Evolutionary conservation across 2,113 vertebrate species (phyloP), one percentile per base, ranked within the genome.

Genomic region (Anthoscopus minutus): DNA sequence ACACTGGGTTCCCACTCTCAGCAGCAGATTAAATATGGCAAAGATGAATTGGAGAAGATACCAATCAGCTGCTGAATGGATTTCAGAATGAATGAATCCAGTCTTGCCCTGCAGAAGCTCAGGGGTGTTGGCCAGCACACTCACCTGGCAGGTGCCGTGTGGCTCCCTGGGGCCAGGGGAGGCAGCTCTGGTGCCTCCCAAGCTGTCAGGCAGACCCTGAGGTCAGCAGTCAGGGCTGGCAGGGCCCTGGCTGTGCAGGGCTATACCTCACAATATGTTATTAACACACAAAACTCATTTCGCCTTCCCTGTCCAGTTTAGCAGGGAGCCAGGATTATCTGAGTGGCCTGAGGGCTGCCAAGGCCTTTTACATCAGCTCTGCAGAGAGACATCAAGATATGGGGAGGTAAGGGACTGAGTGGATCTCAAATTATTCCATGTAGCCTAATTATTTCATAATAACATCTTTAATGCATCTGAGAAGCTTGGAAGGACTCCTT

Each of bases 381-480:
- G 17, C 24, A 27, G 3, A 37, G 56, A 61, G 31, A 56, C 35
- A 42, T 77, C 54, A 61, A 7, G 31, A 54, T 58, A 44, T 22
- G 30, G 45, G 35, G 30, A 80, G 23, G 19, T 9, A 6, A 64
- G 64, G 31, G 73, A 57, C 47, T 35, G 74, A 71, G 25, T 9
- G 15, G 24, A 40, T 53, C 61, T 82, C 64, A 38, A 62, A 47
- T 77, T 80, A 70, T 76, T 79, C 76, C 81, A 31, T 33, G 48
- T 61, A 79, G 80, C 87, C 48, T 86, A 79, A 94, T 94, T 95
- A 94, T 93, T 84, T 92, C 69, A 66, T 88, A 92, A 93, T 51
- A 93, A 56, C 71, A 38, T 92, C 79, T 88, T 94, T 80, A 92
- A 94, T 94, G 54, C 38, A 73, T 77, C 88, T 93, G 37, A 84